These are phyloP conservation scores for Masticophis lateralis DNA, from an alignment of 2,797 vertebrate genomes.

Conservation along the genomic window DNA sequence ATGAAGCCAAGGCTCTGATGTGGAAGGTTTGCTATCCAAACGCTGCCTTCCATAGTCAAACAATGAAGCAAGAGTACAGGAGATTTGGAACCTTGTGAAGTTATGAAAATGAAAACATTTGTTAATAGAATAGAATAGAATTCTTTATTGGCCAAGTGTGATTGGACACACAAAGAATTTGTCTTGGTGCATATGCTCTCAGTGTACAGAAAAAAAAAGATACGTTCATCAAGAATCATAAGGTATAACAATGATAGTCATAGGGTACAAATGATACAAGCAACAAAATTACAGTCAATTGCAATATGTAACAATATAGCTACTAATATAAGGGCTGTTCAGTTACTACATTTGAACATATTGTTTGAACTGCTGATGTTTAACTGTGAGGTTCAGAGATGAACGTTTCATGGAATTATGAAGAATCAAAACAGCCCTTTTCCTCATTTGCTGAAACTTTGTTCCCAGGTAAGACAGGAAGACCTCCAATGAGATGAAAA, in stretches of 20 bases:
- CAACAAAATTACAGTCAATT: background rate
- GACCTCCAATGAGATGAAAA: background rate
- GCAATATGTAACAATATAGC: background rate
- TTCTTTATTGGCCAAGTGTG: too few species aligned
- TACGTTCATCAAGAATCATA: too few species aligned
- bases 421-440: background rate
- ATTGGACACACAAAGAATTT: too few species aligned
- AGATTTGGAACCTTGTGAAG: background rate
- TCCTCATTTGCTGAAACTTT: background rate
- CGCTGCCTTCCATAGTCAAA: background rate
- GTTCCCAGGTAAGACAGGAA: background rate
- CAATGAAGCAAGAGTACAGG: background rate
- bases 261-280: too few species aligned
- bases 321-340: background rate
- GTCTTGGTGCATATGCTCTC: too few species aligned
- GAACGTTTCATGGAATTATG: background rate
- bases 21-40: background rate
- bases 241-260: too few species aligned
- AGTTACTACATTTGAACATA: background rate
- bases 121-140: background rate
- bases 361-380: background rate
- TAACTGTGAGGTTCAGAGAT: background rate
- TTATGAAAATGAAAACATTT: background rate
- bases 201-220: too few species aligned
- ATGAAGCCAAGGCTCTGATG: background rate